Evolutionary conservation across 2,797 vertebrate genomes (phyloP), one percentile per base, ranked within the genome.

Genomic region (Serranus cabrilla): DNA sequence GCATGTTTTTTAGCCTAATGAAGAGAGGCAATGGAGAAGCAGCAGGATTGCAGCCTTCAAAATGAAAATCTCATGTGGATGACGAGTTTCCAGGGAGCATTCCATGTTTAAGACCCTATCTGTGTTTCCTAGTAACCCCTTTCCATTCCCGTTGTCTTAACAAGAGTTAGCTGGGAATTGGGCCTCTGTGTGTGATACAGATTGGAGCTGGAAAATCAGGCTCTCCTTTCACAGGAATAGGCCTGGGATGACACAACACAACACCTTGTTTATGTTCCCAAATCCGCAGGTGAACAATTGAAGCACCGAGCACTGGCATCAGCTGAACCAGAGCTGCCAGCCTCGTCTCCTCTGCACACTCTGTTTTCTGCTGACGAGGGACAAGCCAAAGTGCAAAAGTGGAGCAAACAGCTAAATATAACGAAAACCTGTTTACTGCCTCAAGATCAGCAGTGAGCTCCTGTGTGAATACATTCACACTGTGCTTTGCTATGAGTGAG

Each of bases 271-370:
- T 77, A 79, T 88, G 61, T 87, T 85, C 62, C 58, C 60, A 86
- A 76, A 89, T 85, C 84, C 18, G 63, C 76, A 70, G 71, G 61
- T 83, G 79, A 87, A 89, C 86, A 85, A 87, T 84, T 21, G 56
- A 50, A 59, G 73, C 56, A 5, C 79, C 37, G 59, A 62, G 60
- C 23, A 16, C 45, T 64, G 69, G 65, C 71, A 75, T 81, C 66
- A 40, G 59, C 66, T 46, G 34, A 73, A 27, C n/a, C 46, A 17
- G 50, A 74, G 80, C 71, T 71, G 76, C 80, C 76, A 81, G 42
- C 61, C 56, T 37, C 16, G 74, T 76, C 65, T 84, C 60, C n/a
- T 43, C 47, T 52, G 7, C 40, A 16, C 65, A 54, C 50, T 52
- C 12, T 31, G 39, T 64, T 79, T 88, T 71, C 71, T 84, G 85